These are phyloP conservation scores for Aradus depressus DNA, from an alignment of 2,888 invertebrate species.

Conservation along the genomic window DNA sequence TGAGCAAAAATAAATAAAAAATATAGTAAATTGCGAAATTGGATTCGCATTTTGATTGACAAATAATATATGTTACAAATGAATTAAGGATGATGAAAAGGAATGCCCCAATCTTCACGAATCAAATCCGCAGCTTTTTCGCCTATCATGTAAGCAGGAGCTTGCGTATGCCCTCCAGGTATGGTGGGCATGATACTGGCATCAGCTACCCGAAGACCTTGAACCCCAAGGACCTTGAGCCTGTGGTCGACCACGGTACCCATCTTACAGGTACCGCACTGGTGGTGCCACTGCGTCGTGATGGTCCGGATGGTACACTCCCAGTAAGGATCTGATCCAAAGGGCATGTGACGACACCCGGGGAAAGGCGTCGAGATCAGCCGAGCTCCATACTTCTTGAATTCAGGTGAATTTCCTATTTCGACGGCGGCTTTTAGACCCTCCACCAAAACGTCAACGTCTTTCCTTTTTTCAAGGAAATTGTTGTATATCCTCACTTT, in stretches of 20 bases:
- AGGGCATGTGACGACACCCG: conserved; percentile 40
- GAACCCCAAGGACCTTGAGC: conserved; percentile 43
- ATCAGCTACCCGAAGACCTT: conserved; percentile 44
- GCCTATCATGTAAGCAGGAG: conserved; percentile 41
- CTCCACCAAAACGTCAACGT: conserved; percentile 28
- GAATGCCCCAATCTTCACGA: conserved; percentile 26
- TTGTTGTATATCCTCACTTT: conserved; percentile 29
- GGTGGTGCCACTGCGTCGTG: conserved; percentile 50
- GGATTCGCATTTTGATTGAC: too few relatives aligned
- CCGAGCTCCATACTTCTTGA: conserved; percentile 30
- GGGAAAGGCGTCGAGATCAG: conserved; percentile 45
- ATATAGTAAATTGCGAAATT: too few relatives aligned
- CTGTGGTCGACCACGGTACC: conserved; percentile 47
- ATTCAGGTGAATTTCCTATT: conserved; percentile 31
- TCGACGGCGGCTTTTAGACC: conserved; percentile 31
- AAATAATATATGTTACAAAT: too few relatives aligned
- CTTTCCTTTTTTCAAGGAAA: conserved; percentile 27
- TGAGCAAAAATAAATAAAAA: too few relatives aligned
- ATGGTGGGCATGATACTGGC: conserved; percentile 45
- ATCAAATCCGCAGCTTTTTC: conserved; percentile 38
- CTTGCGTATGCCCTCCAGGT: conserved; percentile 47
- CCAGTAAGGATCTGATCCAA: conserved; percentile 40
- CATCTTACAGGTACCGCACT: conserved; percentile 60
- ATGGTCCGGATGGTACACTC: conserved; percentile 46
- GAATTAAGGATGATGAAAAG: neutral